phyloP scores from a whole-genome alignment of 2,888 invertebrate genomes.

The Eupelmus urozonus region DNA sequence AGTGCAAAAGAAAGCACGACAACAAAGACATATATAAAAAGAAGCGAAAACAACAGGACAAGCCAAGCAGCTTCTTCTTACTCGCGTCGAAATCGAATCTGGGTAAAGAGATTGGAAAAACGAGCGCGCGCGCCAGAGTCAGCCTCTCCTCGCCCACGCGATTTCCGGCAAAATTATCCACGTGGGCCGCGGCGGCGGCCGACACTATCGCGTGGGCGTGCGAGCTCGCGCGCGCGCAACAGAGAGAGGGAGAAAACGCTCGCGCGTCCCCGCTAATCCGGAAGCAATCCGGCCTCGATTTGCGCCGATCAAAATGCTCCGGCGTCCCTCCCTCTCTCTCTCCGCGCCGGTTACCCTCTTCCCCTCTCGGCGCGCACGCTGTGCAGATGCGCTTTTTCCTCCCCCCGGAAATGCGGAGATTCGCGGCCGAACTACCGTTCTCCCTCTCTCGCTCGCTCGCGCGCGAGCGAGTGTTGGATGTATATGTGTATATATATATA shows the following conservation, averaged over 20 bases:
- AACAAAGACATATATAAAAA: no score
- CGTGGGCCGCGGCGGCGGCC: conserved; percentile 29
- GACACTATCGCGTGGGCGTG: conserved; percentile 18
- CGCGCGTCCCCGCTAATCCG: conserved; percentile 28
- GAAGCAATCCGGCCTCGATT: conserved; percentile 46
- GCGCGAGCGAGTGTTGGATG: no score
- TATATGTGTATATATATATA: no score
- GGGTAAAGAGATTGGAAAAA: neutral
- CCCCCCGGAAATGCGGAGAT: conserved; percentile 5
- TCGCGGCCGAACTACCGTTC: no score
- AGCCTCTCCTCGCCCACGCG: conserved; percentile 7
- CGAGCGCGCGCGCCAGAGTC: neutral
- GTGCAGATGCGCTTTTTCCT: conserved; percentile 11
- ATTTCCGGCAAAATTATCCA: conserved; percentile 44
- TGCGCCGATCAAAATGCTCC: conserved; percentile 39
- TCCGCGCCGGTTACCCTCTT: neutral
- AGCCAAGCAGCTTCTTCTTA: no score
- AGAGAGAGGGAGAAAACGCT: neutral
- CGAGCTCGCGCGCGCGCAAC: no score
- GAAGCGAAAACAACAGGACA: no score
- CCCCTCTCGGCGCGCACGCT: neutral
- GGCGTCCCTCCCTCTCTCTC: neutral
- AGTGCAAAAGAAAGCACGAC: no score
- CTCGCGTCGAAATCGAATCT: no score
- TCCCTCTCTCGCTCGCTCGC: no score